A percentile compares a stretch with the other conserved stretches of the same genome.
These are phyloP conservation scores for Sebastes variabilis DNA, from an alignment of 2,797 vertebrate species.

Conservation along the genomic window DNA sequence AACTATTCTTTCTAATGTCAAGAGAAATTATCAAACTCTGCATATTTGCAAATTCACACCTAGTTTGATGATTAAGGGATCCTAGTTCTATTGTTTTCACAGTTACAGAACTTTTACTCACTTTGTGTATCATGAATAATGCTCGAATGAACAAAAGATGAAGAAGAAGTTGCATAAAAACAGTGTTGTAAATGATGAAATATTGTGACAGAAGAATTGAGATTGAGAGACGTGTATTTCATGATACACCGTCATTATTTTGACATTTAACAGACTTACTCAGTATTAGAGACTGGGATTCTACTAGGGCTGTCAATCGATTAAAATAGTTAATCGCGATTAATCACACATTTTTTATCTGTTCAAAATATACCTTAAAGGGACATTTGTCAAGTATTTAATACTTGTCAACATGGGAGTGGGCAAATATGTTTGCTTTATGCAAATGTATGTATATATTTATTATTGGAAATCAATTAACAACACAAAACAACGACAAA, in stretches of 20 bases:
- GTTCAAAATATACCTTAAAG: too few species aligned
- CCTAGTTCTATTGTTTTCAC: not conserved
- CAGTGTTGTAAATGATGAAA: not conserved
- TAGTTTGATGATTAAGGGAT: not conserved
- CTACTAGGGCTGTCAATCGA: too few species aligned
- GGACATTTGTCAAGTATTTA: too few species aligned
- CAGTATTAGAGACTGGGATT: not conserved
- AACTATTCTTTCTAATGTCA: not conserved
- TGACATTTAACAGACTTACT: not conserved
- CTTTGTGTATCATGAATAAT: not conserved
- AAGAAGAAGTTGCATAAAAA: not conserved
- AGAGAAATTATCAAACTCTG: not conserved
- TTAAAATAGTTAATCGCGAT: too few species aligned
- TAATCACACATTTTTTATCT: too few species aligned
- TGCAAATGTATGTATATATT: too few species aligned
- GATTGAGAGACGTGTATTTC: not conserved
- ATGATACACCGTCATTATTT: not conserved
- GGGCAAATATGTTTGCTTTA: too few species aligned
- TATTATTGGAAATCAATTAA: too few species aligned
- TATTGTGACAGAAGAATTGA: not conserved
- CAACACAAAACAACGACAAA: too few species aligned
- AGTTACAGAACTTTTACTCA: not conserved
- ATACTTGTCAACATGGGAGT: too few species aligned
- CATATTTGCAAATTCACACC: not conserved
- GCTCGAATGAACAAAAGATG: not conserved